Evolutionary conservation across 2,888 invertebrate species (phyloP).

Genomic region (Mesodorylaimus sp.): DNA sequence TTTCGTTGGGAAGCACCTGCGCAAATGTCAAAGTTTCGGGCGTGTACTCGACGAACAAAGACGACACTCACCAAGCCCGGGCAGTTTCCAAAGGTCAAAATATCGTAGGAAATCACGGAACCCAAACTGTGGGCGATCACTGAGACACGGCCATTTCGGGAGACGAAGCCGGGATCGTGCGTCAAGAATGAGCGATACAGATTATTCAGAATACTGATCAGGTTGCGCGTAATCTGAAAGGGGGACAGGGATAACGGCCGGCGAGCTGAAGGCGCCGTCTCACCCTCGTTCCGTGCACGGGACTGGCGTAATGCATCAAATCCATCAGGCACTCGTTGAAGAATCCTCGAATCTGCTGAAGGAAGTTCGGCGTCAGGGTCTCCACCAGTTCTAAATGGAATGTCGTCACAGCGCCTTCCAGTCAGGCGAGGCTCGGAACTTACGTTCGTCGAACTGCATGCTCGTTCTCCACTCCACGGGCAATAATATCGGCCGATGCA

Average conservation of each 20-base stretch:
- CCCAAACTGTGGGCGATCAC: conserved; percentile 51
- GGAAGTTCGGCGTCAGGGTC: conserved; percentile 48
- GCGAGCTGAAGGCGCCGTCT: no score
- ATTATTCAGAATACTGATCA: conserved; percentile 44
- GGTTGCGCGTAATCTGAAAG: conserved; percentile 39
- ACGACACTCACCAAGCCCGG: no score
- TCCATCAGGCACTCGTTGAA: conserved; percentile 53
- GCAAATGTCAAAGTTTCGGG: no score
- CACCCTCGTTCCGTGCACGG: conserved; percentile 48
- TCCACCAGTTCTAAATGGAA: no score
- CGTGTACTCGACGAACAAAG: no score
- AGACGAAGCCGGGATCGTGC: conserved; percentile 46
- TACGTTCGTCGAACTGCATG: conserved; percentile 45
- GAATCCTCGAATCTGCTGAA: conserved; percentile 43
- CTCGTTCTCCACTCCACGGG: conserved; percentile 52
- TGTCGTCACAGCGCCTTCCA: no score
- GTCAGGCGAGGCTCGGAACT: background rate
- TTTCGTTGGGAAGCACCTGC: no score
- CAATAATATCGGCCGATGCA: conserved; percentile 46
- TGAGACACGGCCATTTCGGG: conserved; percentile 43
- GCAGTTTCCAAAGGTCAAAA: no score
- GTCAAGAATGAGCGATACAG: conserved; percentile 46
- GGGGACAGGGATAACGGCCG: no score
- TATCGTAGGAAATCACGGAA: conserved; percentile 49
- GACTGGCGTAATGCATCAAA: conserved; percentile 53